Evolutionary conservation across 2,797 vertebrate genomes (phyloP).

Genomic region (Peromyscus eremicus): DNA sequence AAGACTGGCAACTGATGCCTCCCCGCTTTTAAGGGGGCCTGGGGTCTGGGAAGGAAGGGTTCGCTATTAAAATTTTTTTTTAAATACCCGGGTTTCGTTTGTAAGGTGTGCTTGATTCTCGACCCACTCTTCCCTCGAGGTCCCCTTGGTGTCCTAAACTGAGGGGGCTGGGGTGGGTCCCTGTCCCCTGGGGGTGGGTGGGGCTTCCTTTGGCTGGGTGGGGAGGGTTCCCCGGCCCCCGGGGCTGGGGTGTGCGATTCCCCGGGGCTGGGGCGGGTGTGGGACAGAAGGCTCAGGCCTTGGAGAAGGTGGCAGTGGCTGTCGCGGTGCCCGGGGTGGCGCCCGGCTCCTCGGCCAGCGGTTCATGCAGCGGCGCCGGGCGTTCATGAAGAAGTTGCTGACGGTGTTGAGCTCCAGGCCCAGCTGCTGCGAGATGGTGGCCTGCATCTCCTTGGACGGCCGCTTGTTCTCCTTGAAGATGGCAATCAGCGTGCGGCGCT

Average conservation of each 20-base stretch:
- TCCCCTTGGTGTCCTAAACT: constrained; percentile 17
- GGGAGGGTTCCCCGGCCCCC: constrained; percentile 48
- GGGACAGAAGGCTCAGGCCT: constrained; percentile 91
- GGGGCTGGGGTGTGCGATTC: constrained; percentile 62
- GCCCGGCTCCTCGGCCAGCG: constrained; percentile 97
- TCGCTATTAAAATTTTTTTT: constrained; percentile 79
- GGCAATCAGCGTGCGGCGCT: constrained; percentile 98
- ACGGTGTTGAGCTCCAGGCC: constrained; percentile 98
- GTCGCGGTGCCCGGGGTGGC: constrained; percentile 92
- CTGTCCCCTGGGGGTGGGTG: constrained; percentile 7
- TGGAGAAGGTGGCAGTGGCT: constrained; percentile 94
- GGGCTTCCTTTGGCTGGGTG: constrained; percentile 70
- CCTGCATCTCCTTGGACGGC: constrained; percentile 99
- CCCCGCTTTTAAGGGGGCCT: background rate
- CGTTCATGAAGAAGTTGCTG: constrained; percentile 99
- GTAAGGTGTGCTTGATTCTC: constrained; percentile 89
- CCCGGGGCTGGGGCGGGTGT: constrained; percentile 56
- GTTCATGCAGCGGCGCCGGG: constrained; percentile 97
- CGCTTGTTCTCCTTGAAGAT: constrained; percentile 99
- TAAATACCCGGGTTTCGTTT: constrained; percentile 88
- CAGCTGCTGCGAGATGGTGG: constrained; percentile 99
- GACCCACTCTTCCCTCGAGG: constrained; percentile 85
- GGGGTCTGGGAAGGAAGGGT: constrained; percentile 57
- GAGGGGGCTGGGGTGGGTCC: background rate
- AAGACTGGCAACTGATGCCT: background rate